phyloP scores from a whole-genome alignment of 2,888 invertebrate species.

The Drosophila prostipennis region DNA sequence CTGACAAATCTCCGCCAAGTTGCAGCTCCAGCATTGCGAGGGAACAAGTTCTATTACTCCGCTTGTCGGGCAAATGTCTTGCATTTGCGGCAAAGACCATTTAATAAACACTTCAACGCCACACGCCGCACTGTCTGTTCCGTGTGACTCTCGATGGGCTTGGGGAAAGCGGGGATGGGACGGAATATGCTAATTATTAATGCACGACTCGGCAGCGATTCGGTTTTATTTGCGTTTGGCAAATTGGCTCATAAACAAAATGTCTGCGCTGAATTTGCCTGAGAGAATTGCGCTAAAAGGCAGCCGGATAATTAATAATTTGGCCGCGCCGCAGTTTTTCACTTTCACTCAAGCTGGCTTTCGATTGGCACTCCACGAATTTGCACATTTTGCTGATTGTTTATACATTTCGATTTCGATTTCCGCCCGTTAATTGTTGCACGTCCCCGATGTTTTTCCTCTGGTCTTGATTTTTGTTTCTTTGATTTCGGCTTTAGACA shows the following conservation, averaged over 20 bases:
- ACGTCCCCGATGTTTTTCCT: constrained; percentile 19
- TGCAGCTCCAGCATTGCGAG: constrained; percentile 47
- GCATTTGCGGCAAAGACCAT: constrained; percentile 64
- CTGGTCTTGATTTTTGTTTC: constrained; percentile 8
- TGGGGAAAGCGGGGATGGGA: constrained; percentile 21
- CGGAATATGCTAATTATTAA: constrained; percentile 56
- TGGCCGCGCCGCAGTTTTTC: constrained; percentile 43
- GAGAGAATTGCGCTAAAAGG: constrained; percentile 39
- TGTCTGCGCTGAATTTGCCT: constrained; percentile 38
- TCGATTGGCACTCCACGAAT: constrained; percentile 54
- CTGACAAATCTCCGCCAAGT: constrained; percentile 54
- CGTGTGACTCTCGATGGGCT: constrained; percentile 22
- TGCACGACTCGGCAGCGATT: constrained; percentile 33
- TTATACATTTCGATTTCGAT: constrained; percentile 43
- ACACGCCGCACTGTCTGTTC: constrained; percentile 48
- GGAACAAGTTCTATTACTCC: constrained; percentile 4
- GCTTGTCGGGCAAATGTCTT: constrained; percentile 36
- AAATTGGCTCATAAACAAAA: constrained; percentile 57
- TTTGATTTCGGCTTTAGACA: constrained; percentile 15
- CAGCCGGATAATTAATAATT: constrained; percentile 71
- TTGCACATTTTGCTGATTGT: constrained; percentile 55
- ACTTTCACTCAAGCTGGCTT: constrained; percentile 46
- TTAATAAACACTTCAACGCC: constrained; percentile 75
- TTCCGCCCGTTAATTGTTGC: constrained; percentile 55
- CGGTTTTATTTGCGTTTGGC: constrained; percentile 35